Evolutionary conservation across 2,797 vertebrate species (phyloP).

Genomic region (Anniella stebbinsi): DNA sequence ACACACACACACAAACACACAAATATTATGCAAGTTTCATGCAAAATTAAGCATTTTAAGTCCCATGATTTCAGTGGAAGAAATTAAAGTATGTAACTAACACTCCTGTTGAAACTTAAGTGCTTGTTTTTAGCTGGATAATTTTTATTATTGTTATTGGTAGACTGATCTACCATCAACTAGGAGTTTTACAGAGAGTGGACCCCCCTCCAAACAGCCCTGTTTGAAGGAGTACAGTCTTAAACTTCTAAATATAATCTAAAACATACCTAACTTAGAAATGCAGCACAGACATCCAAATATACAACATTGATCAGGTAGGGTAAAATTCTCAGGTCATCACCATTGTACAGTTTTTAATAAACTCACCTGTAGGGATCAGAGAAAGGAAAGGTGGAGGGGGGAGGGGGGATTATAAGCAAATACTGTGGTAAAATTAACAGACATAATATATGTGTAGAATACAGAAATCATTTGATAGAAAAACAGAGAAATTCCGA

Average conservation of each 20-base stretch:
- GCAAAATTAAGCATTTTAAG: background rate
- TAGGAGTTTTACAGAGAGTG: background rate
- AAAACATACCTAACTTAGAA: background rate
- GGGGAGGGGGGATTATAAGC: slow-evolving; percentile 1
- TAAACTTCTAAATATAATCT: background rate
- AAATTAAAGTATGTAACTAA: background rate
- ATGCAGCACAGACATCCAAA: background rate
- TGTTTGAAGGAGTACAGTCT: background rate
- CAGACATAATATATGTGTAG: background rate
- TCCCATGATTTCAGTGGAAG: background rate
- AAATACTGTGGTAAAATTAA: slow-evolving; percentile 28
- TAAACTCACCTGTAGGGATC: slow-evolving; percentile 11
- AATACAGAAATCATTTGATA: slow-evolving; percentile 21
- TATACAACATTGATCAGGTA: background rate
- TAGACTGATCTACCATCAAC: background rate
- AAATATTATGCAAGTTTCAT: background rate
- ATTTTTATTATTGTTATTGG: background rate
- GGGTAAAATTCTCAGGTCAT: slow-evolving; percentile 39
- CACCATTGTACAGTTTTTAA: slow-evolving; percentile 16
- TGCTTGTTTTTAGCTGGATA: background rate
- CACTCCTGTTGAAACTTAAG: background rate
- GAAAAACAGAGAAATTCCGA: slow-evolving; percentile 33
- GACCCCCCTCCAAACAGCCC: too few species aligned
- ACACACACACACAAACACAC: too few species aligned
- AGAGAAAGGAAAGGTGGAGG: slow-evolving; percentile 11